Conservation (phyloP, 2,113 vertebrate species). For the Onychorhynchus coronatus region DNA sequence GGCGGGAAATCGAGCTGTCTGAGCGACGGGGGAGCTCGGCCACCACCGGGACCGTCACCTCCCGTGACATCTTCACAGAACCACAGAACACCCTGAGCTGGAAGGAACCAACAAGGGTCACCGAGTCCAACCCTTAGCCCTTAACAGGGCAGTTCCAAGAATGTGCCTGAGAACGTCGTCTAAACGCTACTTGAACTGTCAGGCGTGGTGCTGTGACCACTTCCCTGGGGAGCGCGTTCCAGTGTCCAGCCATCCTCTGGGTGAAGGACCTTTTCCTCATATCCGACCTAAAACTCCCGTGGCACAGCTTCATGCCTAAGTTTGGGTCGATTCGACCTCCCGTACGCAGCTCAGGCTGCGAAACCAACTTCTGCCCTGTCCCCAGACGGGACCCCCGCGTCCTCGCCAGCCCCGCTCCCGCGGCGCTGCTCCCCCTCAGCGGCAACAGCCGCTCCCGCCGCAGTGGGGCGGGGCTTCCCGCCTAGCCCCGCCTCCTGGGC, state of each 20-base stretch:
- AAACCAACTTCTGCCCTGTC: too few relatives aligned
- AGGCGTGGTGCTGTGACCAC: not conserved
- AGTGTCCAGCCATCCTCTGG: not conserved
- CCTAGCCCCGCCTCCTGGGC: not conserved
- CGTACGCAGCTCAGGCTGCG: not conserved
- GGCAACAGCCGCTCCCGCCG: not conserved
- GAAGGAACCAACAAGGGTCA: not conserved
- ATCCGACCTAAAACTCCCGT: not conserved
- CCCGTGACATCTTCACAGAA: not conserved
- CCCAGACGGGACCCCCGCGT: too few relatives aligned
- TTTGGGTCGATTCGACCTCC: too few relatives aligned
- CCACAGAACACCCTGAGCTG: rapidly evolving
- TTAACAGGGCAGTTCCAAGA: not conserved
- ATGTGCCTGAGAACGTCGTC: too few relatives aligned
- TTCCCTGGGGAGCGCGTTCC: not conserved
- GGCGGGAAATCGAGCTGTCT: too few relatives aligned
- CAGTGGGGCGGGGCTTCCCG: not conserved
- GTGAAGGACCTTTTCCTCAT: not conserved
- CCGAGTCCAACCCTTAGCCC: not conserved
- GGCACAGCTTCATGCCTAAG: not conserved
- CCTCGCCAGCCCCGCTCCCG: rapidly evolving
- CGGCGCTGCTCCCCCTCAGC: rapidly evolving
- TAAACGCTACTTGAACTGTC: not conserved
- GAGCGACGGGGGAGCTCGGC: not conserved
- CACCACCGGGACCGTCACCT: not conserved